Evolutionary conservation across 64 coral and sea anemone species (phyloP).

Genomic region (Porites australiensis): DNA sequence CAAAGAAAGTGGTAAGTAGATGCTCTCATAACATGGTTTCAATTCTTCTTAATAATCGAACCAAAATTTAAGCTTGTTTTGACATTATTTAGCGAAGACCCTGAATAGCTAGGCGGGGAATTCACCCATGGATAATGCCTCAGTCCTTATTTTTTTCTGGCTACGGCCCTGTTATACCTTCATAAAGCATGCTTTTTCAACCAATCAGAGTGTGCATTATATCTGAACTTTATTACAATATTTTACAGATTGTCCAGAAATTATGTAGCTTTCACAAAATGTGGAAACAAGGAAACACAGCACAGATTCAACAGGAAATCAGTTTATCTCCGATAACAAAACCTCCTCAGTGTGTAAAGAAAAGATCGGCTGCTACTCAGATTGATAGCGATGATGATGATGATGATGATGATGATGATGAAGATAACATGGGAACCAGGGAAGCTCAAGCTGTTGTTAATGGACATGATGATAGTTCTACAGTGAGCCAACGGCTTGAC

Average conservation of each 20-base stretch:
- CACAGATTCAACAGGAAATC: conserved; percentile 49
- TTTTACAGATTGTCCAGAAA: conserved; percentile 59
- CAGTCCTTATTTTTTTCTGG: no score
- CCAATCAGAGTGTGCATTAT: no score
- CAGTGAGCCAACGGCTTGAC: neutral
- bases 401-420: neutral
- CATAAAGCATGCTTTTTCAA: no score
- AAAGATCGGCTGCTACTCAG: neutral
- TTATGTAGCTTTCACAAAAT: conserved; percentile 56
- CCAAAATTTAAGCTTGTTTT: no score
- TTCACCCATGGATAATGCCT: no score
- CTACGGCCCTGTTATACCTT: no score
- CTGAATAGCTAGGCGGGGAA: no score
- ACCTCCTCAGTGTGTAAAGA: conserved; percentile 14
- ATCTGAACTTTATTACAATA: neutral
- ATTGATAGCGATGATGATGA: conserved; percentile 39
- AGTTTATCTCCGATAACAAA: conserved; percentile 10
- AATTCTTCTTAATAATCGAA: no score
- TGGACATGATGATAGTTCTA: conserved; percentile 10
- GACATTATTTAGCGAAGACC: no score
- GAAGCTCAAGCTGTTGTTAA: neutral
- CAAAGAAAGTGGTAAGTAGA: no score
- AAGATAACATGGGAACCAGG: no score
- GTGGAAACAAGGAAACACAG: conserved; percentile 64
- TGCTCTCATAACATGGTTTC: no score